Evolutionary conservation across 2,797 vertebrate species (phyloP).

Genomic region (Phrynocephalus vlangalii): DNA sequence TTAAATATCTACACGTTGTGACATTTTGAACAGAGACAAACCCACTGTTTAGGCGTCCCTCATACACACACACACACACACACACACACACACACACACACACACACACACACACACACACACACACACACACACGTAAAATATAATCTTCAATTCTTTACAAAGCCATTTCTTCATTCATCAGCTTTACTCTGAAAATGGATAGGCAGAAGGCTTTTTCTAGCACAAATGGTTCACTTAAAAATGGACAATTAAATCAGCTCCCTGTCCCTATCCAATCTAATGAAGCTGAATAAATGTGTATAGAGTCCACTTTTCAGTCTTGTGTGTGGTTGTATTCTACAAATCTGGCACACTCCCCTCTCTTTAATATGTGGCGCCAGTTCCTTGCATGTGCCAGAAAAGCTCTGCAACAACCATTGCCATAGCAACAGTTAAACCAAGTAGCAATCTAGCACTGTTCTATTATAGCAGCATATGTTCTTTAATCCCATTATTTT

Average conservation of each 20-base stretch:
- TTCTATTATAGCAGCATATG: slow-evolving; percentile 15
- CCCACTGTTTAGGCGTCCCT: no score
- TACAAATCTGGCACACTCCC: background rate
- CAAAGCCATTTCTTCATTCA: background rate
- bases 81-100: no score
- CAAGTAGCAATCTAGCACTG: slow-evolving; percentile 38
- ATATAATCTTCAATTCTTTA: no score
- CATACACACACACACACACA: no score
- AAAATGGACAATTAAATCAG: background rate
- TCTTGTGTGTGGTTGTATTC: background rate
- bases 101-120: no score
- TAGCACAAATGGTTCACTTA: background rate
- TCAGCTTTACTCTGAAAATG: background rate
- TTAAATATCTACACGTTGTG: no score
- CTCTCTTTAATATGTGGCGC: background rate
- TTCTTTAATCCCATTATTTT: slow-evolving; percentile 44
- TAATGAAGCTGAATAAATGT: background rate
- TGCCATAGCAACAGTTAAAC: slow-evolving; percentile 58
- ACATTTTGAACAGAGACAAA: no score
- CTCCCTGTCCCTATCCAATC: background rate
- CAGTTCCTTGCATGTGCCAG: slow-evolving; percentile 27
- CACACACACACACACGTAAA: no score
- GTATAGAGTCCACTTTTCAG: no score
- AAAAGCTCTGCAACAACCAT: slow-evolving; percentile 33
- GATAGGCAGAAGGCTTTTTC: background rate